Evolutionary conservation across 2,113 vertebrate genomes (phyloP), one percentile per base, ranked within the genome.

Genomic region (Aphyosemion australe): DNA sequence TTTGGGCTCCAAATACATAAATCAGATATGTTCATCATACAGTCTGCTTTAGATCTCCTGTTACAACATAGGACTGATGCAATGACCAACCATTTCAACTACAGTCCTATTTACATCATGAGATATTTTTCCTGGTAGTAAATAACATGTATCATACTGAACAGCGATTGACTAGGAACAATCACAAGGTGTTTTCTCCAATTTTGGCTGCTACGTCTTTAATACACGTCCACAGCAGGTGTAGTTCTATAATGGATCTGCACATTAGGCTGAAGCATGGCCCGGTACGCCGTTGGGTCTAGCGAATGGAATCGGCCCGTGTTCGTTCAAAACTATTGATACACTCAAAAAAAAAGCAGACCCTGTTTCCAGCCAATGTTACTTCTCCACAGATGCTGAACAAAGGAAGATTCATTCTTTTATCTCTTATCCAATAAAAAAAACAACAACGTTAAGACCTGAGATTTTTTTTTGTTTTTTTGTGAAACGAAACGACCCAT

Each of bases 401-500:
- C 34, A 8, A 37, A 7, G 34, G 34, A 86, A 83, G 76, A 84
- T 71, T 8, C 34, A 7, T 37, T 8, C 34, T 84, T 54, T 42
- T 13, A 12, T 5, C 71, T 85, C 74, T 81, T 48, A 47, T 43
- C 13, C 4, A 1, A 14, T 13, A 43, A 43, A 45, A 45, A 45
- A 45, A 2, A 46, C 15, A 46, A 16, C 15, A 85, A 81, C 68
- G 87, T 88, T 74, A 80, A 90, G 86, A 91, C 90, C 90, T 91
- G 90, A 99, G 97, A 86, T 85, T 84, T 85, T 84, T 86, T 84
- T 74, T 13, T 37, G 4, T 37, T 5, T 21, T 49, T 50, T 49
- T 20, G 86, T 82, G 80, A 80, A 87, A 95, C 92, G 94, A 91
- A 95, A 94, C 93, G 94, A 94, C 95, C 93, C 95, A 96, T 89